Conservation (phyloP, 2,113 vertebrate genomes). For the Mesembrinibis cayennensis region DNA sequence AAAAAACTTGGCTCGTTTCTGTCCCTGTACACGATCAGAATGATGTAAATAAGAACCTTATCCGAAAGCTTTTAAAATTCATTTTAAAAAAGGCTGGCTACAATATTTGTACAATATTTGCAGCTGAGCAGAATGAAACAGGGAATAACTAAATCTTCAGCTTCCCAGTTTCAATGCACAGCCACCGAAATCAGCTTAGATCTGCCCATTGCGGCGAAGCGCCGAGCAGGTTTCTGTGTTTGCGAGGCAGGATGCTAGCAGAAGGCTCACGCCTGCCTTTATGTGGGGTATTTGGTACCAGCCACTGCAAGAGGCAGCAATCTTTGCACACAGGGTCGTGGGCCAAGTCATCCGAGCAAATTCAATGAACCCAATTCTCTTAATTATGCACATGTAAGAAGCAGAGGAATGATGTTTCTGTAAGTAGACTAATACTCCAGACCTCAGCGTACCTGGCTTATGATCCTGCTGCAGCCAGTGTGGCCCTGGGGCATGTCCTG, state of each 20-base stretch:
- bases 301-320: not conserved
- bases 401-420: not conserved
- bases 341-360: not conserved
- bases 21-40: not conserved
- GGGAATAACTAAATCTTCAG: not conserved
- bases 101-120: slow-evolving; percentile 48
- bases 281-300: not conserved
- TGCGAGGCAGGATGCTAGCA: not conserved
- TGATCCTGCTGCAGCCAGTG: not conserved
- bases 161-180: not conserved
- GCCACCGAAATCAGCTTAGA: not conserved
- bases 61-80: slow-evolving; percentile 39
- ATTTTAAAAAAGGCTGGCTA: slow-evolving; percentile 14
- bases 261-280: not conserved
- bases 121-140: not conserved
- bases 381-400: not conserved
- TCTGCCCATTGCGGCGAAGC: not conserved
- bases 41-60: slow-evolving; percentile 26
- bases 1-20: not conserved
- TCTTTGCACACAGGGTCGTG: accelerated
- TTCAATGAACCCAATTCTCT: not conserved
- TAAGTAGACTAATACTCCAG: not conserved
- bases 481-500: not conserved
- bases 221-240: not conserved
- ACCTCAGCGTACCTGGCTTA: not conserved